Evolutionary conservation across 2,888 invertebrate genomes (phyloP), one percentile per base, ranked within the genome.

Genomic region (Amblyjoppa fuscipennis): DNA sequence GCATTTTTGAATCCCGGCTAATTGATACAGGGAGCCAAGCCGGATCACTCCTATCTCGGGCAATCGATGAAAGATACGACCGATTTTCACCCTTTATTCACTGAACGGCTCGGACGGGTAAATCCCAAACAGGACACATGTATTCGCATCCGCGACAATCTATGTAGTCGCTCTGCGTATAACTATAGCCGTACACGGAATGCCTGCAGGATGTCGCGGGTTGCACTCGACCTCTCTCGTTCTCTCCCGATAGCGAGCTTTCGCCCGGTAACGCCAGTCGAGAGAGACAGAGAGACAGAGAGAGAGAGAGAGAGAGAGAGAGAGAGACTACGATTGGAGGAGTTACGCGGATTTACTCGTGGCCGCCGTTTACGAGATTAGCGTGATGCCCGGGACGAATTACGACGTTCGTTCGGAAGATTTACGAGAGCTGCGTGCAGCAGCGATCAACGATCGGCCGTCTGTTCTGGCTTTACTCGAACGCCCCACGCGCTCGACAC

Each of bases 331-430:
- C 85, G 83, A 85, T 83, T 80, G 85, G 82, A 80, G 83, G 83
- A 85, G 81, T 87, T 84, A 86, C 84, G 85, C 81, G 77, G 80
- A 84, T 83, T 87, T 80, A 87, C 87, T 88, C 85, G 83, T 68
- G 80, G 87, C 83, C 64, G 88, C 85, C 85, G 81, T 88, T 87
- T 88, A 87, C 87, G 85, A 88, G 88, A 88, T 88, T 88, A 87
- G 85, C 87, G 81, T 87, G 82, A 83, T 83, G 81, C 80, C 66
- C 87, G 68, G 76, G 84, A 80, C 88, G 84, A 83, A 87, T 87
- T 87, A 88, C 87, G 83, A 81, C 79, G 84, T 84, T 84, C 75
- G 74, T 83, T 70, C 78, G 73, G 83, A 87, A 83, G 84, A 87
- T 87, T 87, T 87, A 88, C 85, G 87, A 88, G 83, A 85, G 81